Percentiles rank a stretch among this genome's conserved stretches.
Evolutionary conservation across 2,888 invertebrate species (phyloP).

Genomic region (Pedicia rivosa): DNA sequence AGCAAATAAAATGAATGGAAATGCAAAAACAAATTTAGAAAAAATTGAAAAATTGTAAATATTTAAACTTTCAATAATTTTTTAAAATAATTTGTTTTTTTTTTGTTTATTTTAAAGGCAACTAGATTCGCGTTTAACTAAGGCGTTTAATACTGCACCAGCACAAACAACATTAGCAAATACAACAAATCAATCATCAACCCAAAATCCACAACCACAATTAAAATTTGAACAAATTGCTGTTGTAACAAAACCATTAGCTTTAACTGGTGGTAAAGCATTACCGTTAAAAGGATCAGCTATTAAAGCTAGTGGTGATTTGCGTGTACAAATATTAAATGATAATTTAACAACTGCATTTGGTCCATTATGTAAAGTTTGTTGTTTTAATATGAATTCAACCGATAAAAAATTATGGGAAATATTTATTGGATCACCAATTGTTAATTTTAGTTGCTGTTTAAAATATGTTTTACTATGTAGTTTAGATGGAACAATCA

Average conservation of each 20-base stretch:
- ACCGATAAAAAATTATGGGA: slow-evolving; percentile 48
- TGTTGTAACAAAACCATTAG: neutral
- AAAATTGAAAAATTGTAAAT: slow-evolving; percentile 18
- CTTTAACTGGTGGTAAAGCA: slow-evolving; percentile 11
- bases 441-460: slow-evolving; percentile 26
- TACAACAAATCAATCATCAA: slow-evolving; percentile 10
- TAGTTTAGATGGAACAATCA: slow-evolving; percentile 26
- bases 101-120: too few species aligned
- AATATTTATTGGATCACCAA: slow-evolving; percentile 43
- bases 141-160: slow-evolving; percentile 12
- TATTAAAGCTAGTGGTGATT: slow-evolving; percentile 28
- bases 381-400: slow-evolving; percentile 37
- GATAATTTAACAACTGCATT: slow-evolving; percentile 37
- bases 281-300: slow-evolving; percentile 14
- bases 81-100: too few species aligned
- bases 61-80: neutral
- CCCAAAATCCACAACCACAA: too few species aligned
- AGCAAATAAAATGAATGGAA: neutral
- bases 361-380: slow-evolving; percentile 40
- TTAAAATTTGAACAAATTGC: slow-evolving; percentile 3
- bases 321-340: slow-evolving; percentile 31
- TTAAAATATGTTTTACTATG: slow-evolving; percentile 26
- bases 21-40: slow-evolving; percentile 9
- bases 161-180: slow-evolving; percentile 14
- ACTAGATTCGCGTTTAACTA: slow-evolving; percentile 21